Evolutionary conservation across 2,113 vertebrate species (phyloP), one percentile per base, ranked within the genome.

Genomic region (Rhizomys pruinosus): DNA sequence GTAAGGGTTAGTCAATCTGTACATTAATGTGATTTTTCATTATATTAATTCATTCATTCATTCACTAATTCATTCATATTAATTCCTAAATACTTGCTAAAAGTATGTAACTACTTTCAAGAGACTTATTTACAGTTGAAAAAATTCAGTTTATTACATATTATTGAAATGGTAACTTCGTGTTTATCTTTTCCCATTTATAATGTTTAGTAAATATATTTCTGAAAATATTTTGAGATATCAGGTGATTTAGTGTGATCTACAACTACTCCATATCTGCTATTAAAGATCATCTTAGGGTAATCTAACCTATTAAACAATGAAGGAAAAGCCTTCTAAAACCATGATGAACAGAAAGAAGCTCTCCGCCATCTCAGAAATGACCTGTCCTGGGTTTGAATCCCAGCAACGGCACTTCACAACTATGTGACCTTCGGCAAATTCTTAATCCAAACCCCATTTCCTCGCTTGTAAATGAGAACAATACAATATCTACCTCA

Each of bases 61-160:
- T n/a, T n/a, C n/a, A n/a, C n/a, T n/a, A n/a, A n/a, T n/a, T n/a
- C n/a, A n/a, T n/a, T n/a, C n/a, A n/a, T n/a, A 68, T 80, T 52
- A 34, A 80, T 85, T 42, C 37, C 27, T 44, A 52, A 66, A 19
- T 19, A 16, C 81, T 89, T 68, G 47, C 69, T 42, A 37, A 91
- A 93, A 79, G 8, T 17, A 52, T 19, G 3, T 52, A 61, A 72
- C 23, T 71, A 69, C 57, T 86, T 42, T 85, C 29, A 39, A 27
- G 47, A 55, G 47, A 55, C 11, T 27, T 34, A 37, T 3, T 85
- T 66, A 73, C 0, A 27, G 20, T 73, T 79, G 20, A 29, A 47
- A 82, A 91, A 93, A 85, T 29, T 42, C 32, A 73, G 37, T 66
- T 82, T 27, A 77, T 72, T 37, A 85, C 11, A 3, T 89, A 89